phyloP scores from a whole-genome alignment of 2,888 invertebrate species.

The Lissonota sp. region DNA sequence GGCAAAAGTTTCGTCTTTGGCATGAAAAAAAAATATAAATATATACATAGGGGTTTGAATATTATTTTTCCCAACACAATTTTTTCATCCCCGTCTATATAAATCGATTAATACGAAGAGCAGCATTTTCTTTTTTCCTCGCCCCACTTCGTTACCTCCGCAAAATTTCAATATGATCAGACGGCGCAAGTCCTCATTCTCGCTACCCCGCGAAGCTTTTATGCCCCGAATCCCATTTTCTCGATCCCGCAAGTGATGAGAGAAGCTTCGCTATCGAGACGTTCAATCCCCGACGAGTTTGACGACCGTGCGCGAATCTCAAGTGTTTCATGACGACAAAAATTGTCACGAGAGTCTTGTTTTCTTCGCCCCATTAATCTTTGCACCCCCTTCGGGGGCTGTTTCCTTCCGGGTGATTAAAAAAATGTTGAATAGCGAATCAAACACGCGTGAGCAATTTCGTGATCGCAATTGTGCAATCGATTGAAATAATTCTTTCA shows the following conservation, averaged over 20 bases:
- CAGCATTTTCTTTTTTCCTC: background rate
- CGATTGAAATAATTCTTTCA: too few relatives aligned
- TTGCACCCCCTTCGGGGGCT: too few relatives aligned
- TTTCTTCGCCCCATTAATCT: too few relatives aligned
- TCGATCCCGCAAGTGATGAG: too few relatives aligned
- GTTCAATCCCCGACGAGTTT: slow-evolving; percentile 22
- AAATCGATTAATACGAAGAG: slow-evolving; percentile 31
- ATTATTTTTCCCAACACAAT: background rate
- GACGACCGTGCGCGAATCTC: slow-evolving; percentile 24
- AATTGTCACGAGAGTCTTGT: too few relatives aligned
- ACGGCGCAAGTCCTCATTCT: slow-evolving; percentile 46
- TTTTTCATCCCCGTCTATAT: background rate
- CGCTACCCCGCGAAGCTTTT: background rate
- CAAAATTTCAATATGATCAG: slow-evolving; percentile 41
- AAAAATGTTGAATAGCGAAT: too few relatives aligned
- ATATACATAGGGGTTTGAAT: background rate
- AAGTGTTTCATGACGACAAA: background rate
- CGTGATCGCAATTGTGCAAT: too few relatives aligned
- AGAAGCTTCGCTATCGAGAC: background rate
- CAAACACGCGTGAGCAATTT: too few relatives aligned
- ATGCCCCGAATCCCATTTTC: too few relatives aligned
- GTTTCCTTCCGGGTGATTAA: too few relatives aligned
- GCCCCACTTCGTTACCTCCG: slow-evolving; percentile 16
- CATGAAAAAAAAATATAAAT: background rate
- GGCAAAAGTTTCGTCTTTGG: too few relatives aligned